A percentile compares a stretch with the other conserved stretches of the same genome.
phyloP scores from a whole-genome alignment of 2,113 vertebrate species.

The Callithrix jacchus region DNA sequence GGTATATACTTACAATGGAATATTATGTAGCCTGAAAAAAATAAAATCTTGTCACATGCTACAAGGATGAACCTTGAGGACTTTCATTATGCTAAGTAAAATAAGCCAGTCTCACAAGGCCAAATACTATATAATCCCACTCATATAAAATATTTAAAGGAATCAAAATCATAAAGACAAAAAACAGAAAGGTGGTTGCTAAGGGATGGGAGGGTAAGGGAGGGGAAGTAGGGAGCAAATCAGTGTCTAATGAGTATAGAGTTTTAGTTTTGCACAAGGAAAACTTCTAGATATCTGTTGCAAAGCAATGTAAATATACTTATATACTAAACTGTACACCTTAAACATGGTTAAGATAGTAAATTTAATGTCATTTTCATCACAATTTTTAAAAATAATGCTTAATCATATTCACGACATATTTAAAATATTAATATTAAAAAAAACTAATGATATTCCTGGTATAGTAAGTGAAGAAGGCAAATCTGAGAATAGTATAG shows the following conservation, averaged over 20 bases:
- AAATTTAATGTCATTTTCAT: neutral
- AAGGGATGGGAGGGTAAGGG: neutral
- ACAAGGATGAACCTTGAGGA: neutral
- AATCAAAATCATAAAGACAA: neutral
- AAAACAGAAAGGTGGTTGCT: neutral
- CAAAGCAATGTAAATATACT: neutral
- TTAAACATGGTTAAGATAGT: neutral
- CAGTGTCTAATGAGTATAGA: neutral
- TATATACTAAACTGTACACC: neutral
- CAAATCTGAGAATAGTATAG: neutral
- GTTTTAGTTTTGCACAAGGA: neutral
- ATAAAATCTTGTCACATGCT: neutral
- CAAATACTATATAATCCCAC: neutral
- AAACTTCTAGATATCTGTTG: neutral
- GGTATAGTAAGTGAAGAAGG: neutral
- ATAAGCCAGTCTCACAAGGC: neutral
- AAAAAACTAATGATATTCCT: neutral
- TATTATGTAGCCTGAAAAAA: neutral
- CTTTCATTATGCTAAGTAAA: neutral
- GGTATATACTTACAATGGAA: neutral
- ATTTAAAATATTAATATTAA: neutral
- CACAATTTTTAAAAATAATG: neutral
- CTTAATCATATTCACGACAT: neutral
- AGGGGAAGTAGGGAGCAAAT: no score
- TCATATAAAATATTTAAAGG: neutral